These are phyloP conservation scores for Nowickia ferox DNA, from an alignment of 2,888 invertebrate genomes.

Conservation along the genomic window DNA sequence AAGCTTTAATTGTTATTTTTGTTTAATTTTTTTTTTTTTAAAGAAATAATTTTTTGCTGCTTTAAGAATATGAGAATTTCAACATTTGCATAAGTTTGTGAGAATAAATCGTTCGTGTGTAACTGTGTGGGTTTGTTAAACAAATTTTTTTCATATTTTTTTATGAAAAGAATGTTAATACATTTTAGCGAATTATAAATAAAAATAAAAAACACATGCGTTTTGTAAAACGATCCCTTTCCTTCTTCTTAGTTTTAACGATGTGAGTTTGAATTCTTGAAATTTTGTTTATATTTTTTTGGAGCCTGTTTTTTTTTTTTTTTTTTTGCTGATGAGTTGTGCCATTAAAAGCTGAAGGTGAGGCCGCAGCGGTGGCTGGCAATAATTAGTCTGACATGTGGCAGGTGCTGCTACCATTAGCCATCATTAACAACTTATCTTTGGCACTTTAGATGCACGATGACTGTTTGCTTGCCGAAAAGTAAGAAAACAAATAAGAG, in stretches of 20 bases:
- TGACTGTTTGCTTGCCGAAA: neutral
- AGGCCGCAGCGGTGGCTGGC: constrained; percentile 48
- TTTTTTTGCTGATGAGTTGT: neutral
- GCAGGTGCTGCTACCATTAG: constrained; percentile 74
- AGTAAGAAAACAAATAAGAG: constrained; percentile 7
- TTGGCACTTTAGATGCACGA: constrained; percentile 68
- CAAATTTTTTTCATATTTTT: neutral
- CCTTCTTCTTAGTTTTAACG: neutral
- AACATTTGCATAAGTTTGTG: constrained; percentile 3
- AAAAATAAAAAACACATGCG: constrained; percentile 31
- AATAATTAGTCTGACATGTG: constrained; percentile 71
- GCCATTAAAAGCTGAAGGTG: constrained; percentile 55
- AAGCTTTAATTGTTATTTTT: neutral
- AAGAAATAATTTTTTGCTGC: neutral
- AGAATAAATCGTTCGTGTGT: neutral
- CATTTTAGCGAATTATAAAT: constrained; percentile 65
- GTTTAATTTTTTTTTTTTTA: neutral
- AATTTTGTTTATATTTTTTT: constrained; percentile 5
- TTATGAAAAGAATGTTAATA: constrained; percentile 52
- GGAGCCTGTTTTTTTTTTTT: neutral
- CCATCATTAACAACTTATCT: constrained; percentile 74
- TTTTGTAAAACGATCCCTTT: constrained; percentile 5
- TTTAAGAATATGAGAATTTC: constrained; percentile 29
- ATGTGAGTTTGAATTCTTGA: constrained; percentile 5
- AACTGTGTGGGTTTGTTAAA: neutral